These are phyloP conservation scores for Eustalomyia histrio DNA, from an alignment of 2,888 invertebrate genomes.

Conservation along the genomic window DNA sequence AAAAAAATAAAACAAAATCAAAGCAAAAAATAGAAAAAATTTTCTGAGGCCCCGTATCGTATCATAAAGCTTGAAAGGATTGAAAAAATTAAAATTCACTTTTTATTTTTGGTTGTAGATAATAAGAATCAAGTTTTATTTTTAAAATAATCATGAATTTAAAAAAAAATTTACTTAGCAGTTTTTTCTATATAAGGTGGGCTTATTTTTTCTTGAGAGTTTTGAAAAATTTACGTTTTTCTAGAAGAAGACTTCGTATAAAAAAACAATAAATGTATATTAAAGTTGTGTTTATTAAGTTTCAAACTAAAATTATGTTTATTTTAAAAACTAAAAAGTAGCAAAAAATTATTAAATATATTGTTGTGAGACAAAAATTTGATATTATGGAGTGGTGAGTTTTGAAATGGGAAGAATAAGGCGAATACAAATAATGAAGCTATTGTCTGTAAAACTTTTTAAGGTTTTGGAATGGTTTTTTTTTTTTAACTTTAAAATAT, in stretches of 20 bases:
- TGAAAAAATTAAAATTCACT: background rate
- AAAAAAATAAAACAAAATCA: slow-evolving; percentile 5
- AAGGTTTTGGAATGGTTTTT: slow-evolving; percentile 55
- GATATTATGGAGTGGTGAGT: slow-evolving; percentile 12
- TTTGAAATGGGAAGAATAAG: slow-evolving; percentile 49
- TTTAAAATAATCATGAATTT: too few relatives aligned
- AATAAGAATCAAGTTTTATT: too few relatives aligned
- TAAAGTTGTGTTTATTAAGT: slow-evolving; percentile 60
- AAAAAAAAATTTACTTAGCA: too few relatives aligned
- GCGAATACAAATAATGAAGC: slow-evolving; percentile 10
- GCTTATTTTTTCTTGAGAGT: slow-evolving; percentile 1
- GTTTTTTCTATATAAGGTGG: slow-evolving; percentile 38
- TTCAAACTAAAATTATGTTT: slow-evolving; percentile 60
- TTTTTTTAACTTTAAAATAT: slow-evolving; percentile 43
- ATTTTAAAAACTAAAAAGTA: slow-evolving; percentile 58
- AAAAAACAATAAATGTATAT: slow-evolving; percentile 37
- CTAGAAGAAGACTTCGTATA: background rate
- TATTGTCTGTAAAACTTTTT: slow-evolving; percentile 20
- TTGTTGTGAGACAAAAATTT: slow-evolving; percentile 64
- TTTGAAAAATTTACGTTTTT: background rate
- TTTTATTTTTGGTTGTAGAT: too few relatives aligned
- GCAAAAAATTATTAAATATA: slow-evolving; percentile 66
- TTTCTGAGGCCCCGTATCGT: too few relatives aligned
- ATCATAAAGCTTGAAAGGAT: too few relatives aligned
- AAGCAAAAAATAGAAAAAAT: background rate